Base-by-base conservation (phyloP, 2,888 invertebrate species). In the Phania funesta region DNA sequence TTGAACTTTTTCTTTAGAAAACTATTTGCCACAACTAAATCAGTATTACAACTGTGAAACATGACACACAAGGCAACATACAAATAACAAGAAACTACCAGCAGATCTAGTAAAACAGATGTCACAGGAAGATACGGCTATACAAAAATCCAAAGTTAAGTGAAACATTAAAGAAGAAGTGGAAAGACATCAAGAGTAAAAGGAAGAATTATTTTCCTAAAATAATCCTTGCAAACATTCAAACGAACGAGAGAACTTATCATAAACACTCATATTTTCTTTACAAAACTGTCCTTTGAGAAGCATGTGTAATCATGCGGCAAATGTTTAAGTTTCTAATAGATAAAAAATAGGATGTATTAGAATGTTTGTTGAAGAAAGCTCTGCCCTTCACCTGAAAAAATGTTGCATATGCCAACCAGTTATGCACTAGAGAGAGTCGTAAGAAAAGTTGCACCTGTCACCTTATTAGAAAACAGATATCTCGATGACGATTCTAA, bases 51-150 rank as follows among this genome's bases (percentile, higher is more conserved):
- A 38, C 7, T 0, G 41, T 16, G 48, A 38, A 32, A 52, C 52
- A 67, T 20, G 56, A 35, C 32, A 65, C 32, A 26, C 16, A 26
- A 41, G 24, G 24, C 29, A 64, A 48, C 32, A 22, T n/a, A n/a
- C n/a, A 16, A 38, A 29, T 8, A 56, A 50, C 5, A 20, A 24
- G 46, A 54, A 20, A 22, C 38, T 24, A 68, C 76, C 64, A 71
- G 70, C 78, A 78, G 56, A 41, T 71, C 29, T 41, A 50, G 64
- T 38, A 58, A 71, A 78, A 78, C 78, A 71, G 48, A 78, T 78
- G 64, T 54, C 71, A 64, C 41, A 64, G 29, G 41, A 64, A 70
- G 64, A 64, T 70, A 77, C 46, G 56, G 46, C 56, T 50, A 75
- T 11, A 50, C n/a, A 38, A 20, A 38, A 20, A n/a, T 8, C 29